Conservation (phyloP, 2,797 vertebrate genomes). For the Acridotheres tristis region DNA sequence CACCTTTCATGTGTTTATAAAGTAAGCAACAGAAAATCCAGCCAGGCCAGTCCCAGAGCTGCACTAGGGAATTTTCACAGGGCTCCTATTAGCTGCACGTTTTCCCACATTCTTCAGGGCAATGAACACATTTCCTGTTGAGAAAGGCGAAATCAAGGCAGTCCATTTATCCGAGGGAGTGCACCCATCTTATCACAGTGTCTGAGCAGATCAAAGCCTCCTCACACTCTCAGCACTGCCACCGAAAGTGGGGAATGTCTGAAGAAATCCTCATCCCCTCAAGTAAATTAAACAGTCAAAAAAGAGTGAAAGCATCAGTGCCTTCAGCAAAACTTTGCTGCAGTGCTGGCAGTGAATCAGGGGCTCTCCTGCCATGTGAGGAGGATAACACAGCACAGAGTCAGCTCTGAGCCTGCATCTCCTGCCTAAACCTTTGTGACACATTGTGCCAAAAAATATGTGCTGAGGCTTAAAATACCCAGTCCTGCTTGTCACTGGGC, state of each 20-base stretch:
- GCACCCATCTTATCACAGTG: not conserved
- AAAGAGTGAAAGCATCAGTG: not conserved
- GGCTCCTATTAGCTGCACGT: not conserved
- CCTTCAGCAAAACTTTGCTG: not conserved
- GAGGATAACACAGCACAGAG: not conserved
- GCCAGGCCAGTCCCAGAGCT: not conserved
- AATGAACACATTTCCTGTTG: not conserved
- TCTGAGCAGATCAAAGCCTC: not conserved
- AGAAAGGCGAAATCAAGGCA: not conserved
- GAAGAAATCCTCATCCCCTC: not conserved
- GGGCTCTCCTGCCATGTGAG: not conserved
- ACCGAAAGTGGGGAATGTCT: not conserved
- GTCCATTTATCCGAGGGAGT: not conserved
- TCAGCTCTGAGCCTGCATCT: not conserved
- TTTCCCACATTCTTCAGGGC: slow-evolving; percentile 3
- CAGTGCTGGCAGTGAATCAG: not conserved
- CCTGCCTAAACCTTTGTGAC: not conserved
- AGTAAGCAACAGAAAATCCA: not conserved
- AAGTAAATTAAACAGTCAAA: not conserved
- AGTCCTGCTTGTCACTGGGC: not conserved
- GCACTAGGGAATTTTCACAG: not conserved
- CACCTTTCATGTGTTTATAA: not conserved
- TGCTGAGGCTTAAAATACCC: not conserved
- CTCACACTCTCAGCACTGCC: not conserved
- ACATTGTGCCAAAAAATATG: not conserved